Evolutionary conservation across 1,140 invertebrate genomes (phyloP), one percentile per base, ranked within the genome.

Genomic region (Danaus melanippus): DNA sequence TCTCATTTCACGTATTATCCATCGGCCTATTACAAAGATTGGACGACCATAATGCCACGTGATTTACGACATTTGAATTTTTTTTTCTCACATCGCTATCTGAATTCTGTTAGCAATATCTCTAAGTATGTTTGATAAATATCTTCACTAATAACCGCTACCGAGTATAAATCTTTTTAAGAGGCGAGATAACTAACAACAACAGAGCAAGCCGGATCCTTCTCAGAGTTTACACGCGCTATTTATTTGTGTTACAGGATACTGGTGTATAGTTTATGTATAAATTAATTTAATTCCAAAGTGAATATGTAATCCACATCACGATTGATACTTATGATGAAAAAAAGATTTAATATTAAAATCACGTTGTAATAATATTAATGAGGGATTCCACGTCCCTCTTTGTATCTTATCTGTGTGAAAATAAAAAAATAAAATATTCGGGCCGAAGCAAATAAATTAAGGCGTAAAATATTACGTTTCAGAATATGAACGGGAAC

Each of bases 41-140:
- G 63, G 21, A 5, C 53, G 40, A 56, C 49, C 52, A 58, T 59
- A 58, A 67, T 59, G 54, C 50, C 46, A 10, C 7, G 43, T 76
- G 76, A 79, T 79, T 74, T 79, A 79, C 49, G 64, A 60, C 54
- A 62, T 64, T 61, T 66, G 57, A 64, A 60, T 63, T 56, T 64
- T 67, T 69, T 49, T 69, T 72, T 71, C 68, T 62, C 65, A 62
- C 64, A 48, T 58, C 46, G 49, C 45, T 50, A 59, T 57, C 60
- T 60, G 49, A 64, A 61, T 60, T 68, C 63, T 59, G 60, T 53
- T n/a, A 48, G 62, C 71, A 84, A 84, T 84, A 79, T 75, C 67
- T 77, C 62, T 78, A 67, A 79, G 78, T 81, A 80, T 74, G 51
- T 60, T 62, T 79, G 80, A 84, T 81, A 84, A 81, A 84, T 84